These are phyloP conservation scores for Neomorphus geoffroyi DNA, from an alignment of 2,797 vertebrate species.

Conservation along the genomic window DNA sequence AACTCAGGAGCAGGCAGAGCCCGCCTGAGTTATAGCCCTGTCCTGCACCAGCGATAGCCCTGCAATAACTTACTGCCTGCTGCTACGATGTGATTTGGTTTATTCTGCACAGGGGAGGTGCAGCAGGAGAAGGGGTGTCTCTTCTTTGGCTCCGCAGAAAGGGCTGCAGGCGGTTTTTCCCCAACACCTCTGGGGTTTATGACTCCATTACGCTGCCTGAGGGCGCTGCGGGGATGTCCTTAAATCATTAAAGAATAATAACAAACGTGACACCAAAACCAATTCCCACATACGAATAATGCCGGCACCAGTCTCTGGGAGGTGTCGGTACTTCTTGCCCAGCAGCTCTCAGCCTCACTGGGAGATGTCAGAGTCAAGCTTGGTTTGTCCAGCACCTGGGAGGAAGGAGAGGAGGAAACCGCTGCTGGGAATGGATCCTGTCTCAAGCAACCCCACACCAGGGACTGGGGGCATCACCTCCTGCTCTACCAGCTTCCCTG, in stretches of 20 bases:
- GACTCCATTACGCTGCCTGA: background rate
- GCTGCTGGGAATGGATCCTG: background rate
- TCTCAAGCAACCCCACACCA: background rate
- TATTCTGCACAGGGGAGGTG: conserved; percentile 9
- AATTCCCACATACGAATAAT: background rate
- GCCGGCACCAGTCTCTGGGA: background rate
- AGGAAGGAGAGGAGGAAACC: background rate
- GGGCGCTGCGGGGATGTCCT: background rate
- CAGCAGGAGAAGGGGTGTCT: background rate
- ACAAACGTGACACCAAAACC: background rate
- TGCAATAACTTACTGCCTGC: conserved; percentile 6
- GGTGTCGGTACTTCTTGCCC: background rate
- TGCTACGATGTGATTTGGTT: background rate
- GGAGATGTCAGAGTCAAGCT: background rate
- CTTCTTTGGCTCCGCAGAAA: background rate
- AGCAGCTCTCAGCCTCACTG: background rate
- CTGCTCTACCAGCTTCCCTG: background rate
- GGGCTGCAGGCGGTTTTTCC: background rate
- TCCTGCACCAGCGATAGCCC: background rate
- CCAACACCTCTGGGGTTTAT: background rate
- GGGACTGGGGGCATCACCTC: background rate
- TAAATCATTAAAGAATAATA: conserved; percentile 10
- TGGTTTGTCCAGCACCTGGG: background rate
- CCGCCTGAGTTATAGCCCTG: conserved; percentile 11
- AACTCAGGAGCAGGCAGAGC: conserved; percentile 20